Evolutionary conservation across 2,113 vertebrate genomes (phyloP), one percentile per base, ranked within the genome.

Genomic region (Scomber colias): DNA sequence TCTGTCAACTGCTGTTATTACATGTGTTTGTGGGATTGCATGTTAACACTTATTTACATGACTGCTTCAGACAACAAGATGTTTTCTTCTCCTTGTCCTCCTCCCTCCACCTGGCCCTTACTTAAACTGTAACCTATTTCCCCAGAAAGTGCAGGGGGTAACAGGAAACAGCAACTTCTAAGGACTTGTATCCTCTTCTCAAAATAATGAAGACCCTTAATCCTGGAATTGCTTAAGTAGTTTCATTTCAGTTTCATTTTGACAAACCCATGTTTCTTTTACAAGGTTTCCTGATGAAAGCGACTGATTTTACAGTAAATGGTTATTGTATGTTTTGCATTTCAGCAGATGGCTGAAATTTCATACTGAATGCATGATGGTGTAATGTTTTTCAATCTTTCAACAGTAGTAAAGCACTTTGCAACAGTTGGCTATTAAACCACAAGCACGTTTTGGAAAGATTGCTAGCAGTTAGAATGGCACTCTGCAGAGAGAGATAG

Each of bases 171-270:
- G 17, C 16, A 55, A 4, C 15, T 75, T 7, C 77, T 1, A 2
- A 35, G 3, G 11, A 60, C 0, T 67, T 11, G 9, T 0, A 27
- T 8, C 1, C 10, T 71, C 4, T 4, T 46, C 21, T 31, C 5
- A 61, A 31, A 13, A 64, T 4, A 56, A 13, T n/a, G 3, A 65
- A 27, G 17, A 77, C 10, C 13, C 7, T n/a, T 13, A 2, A 13
- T 4, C 24, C 5, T 0, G 0, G 9, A 44, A 8, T 5, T 13
- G 7, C 6, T 21, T 6, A 4, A 16, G 1, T 1, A 2, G 1
- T 24, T 13, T 0, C 3, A 53, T 51, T 90, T 86, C 62, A 73
- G 75, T 84, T 84, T 91, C 71, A 83, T 15, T 66, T 19, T 91
- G 71, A 86, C 14, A 1, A 30, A 0, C 2, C 24, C 24, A n/a